Base-by-base conservation (phyloP, 2,797 vertebrate genomes). In the Cossypha heuglini region DNA sequence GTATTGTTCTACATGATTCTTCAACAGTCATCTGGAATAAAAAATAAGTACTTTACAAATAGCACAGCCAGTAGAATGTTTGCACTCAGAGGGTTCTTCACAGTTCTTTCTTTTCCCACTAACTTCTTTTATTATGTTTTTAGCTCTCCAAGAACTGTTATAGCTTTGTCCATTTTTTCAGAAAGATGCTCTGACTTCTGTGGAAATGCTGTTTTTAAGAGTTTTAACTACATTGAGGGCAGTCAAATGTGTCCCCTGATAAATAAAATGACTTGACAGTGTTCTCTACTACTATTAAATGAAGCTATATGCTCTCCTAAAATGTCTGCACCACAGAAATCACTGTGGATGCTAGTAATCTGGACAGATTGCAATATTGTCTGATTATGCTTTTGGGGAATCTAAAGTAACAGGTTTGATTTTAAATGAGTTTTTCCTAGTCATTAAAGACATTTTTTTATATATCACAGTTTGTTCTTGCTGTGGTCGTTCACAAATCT, bases 331-430 rank as follows among this genome's bases (percentile, higher is more conserved):
- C 28, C 0, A 2, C 67, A 82, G 48, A 86, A 94, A 76, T 73
- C 29, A 4, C 46, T 66, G 21, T 62, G 33, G 15, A 62, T 78
- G 28, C 51, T 64, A 68, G 66, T 55, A 72, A 73, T 78, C 31
- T 85, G 71, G 66, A 66, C 11, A 79, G 74, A 75, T 69, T 91
- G 80, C 51, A 75, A 18, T 88, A 62, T 58, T 81, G n/a, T 81
- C 69, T 93, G 58, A 92, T 92, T 31, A 43, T 66, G 29, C 82
- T 86, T 94, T 46, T 55, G 90, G 90, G 88, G 75, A 89, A 72
- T 57, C 66, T 94, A 61, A 93, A 13, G 25, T 76, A 94, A 74
- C 8, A 78, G 25, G 55, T 84, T 54, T 63, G 16, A 51, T 66
- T 86, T 82, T 19, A 89, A 84, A 64, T 58, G 0, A 84, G 22